Evolutionary conservation across 2,113 vertebrate genomes (phyloP).

Genomic region (Anarrhichthys ocellatus): DNA sequence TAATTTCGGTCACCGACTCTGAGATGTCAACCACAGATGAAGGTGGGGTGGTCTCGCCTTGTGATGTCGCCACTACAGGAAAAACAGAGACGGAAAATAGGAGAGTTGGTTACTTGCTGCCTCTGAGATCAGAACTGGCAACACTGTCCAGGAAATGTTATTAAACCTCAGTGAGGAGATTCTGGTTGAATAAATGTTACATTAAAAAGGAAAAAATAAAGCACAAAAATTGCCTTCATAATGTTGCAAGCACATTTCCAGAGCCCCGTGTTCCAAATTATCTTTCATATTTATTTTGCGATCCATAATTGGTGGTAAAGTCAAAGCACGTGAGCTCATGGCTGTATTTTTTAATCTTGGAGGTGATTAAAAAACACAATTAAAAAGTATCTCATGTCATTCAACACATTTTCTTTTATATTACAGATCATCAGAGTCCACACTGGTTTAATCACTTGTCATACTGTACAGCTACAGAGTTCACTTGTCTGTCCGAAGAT

Average conservation of each 20-base stretch:
- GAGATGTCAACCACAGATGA: slow-evolving; percentile 88
- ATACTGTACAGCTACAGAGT: not conserved
- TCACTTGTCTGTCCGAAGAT: slow-evolving; percentile 22
- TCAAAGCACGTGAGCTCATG: slow-evolving; percentile 92
- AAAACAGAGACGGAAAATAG: slow-evolving; percentile 23
- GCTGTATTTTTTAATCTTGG: not conserved
- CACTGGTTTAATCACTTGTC: not conserved
- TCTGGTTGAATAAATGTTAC: not conserved
- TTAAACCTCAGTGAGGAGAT: not conserved
- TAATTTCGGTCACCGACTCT: slow-evolving; percentile 97
- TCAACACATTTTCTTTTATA: not conserved
- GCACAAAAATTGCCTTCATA: not conserved
- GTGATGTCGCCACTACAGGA: slow-evolving; percentile 83
- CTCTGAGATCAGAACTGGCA: slow-evolving; percentile 24
- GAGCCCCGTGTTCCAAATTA: not conserved
- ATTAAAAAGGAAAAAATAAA: not conserved
- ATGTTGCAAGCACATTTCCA: not conserved
- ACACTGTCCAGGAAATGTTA: not conserved
- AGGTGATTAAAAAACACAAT: no score
- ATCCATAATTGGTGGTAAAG: slow-evolving; percentile 90
- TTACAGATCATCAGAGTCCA: not conserved
- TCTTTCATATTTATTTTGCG: slow-evolving; percentile 22
- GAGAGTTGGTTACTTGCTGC: not conserved
- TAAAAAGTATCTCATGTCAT: not conserved
- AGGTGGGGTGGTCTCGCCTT: slow-evolving; percentile 88